Percentiles rank a stretch among this genome's conserved stretches.
Conservation (phyloP, 2,797 vertebrate genomes). For the Centroberyx gerrardi region DNA sequence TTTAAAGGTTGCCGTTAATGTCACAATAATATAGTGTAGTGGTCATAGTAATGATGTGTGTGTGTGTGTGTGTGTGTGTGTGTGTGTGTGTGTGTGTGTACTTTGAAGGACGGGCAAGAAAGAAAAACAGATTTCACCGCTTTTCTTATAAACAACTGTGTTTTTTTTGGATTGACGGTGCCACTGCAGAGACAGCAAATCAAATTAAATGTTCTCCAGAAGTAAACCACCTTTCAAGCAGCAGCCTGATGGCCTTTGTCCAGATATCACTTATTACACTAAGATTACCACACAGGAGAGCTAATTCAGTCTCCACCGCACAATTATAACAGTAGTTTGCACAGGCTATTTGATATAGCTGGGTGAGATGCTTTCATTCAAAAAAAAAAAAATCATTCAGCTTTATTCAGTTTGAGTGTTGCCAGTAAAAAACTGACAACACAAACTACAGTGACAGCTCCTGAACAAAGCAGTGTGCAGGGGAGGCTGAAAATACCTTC, state of each 20-base stretch:
- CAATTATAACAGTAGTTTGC: constrained; percentile 10
- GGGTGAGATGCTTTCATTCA: constrained; percentile 45
- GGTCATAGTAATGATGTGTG: not conserved
- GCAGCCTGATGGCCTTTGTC: not conserved
- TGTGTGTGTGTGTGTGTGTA: not conserved
- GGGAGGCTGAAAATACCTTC: constrained; percentile 40
- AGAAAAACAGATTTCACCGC: not conserved
- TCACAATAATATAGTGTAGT: no score
- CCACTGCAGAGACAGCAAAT: not conserved
- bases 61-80: not conserved
- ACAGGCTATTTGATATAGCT: constrained; percentile 19
- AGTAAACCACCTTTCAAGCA: not conserved
- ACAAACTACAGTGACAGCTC: constrained; percentile 28
- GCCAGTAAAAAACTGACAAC: constrained; percentile 14
- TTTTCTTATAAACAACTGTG: not conserved
- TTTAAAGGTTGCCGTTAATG: no score
- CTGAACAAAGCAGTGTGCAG: constrained; percentile 35
- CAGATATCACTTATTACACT: not conserved
- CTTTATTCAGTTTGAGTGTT: constrained; percentile 28
- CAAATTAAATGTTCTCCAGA: not conserved
- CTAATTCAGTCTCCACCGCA: constrained; percentile 31
- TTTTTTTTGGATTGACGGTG: not conserved
- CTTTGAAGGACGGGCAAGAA: constrained; percentile 8
- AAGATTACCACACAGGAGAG: not conserved
- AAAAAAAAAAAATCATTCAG: constrained; percentile 26